Evolutionary conservation across 2,888 invertebrate species (phyloP).

Genomic region (Galeruca laticollis): DNA sequence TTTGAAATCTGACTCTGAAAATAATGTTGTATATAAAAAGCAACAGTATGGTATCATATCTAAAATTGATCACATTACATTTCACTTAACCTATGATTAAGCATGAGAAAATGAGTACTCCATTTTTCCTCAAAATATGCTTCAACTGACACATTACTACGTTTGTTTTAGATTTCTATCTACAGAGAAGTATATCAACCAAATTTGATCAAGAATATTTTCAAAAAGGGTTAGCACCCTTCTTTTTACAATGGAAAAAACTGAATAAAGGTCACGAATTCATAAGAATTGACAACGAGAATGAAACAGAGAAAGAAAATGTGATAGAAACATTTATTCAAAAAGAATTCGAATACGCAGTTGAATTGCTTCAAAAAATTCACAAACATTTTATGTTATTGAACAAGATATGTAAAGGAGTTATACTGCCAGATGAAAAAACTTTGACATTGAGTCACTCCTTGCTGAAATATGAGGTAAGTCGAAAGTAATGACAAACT

Average conservation of each 20-base stretch:
- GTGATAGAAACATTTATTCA: conserved; percentile 74
- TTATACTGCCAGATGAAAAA: conserved; percentile 66
- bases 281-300: conserved; percentile 54
- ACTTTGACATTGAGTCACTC: conserved; percentile 59
- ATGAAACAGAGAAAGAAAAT: conserved; percentile 45
- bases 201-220: conserved; percentile 64
- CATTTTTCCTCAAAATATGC: too few species aligned
- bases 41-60: too few species aligned
- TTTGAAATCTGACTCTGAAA: too few species aligned
- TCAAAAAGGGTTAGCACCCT: conserved; percentile 75
- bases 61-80: too few species aligned
- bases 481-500: background rate
- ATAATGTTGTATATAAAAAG: too few species aligned
- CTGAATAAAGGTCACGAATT: conserved; percentile 71
- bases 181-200: conserved; percentile 40
- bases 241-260: conserved; percentile 88
- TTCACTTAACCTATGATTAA: too few species aligned
- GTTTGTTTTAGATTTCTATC: conserved; percentile 43
- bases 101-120: too few species aligned
- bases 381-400: conserved; percentile 73
- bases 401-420: conserved; percentile 73
- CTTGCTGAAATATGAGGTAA: conserved; percentile 71
- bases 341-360: conserved; percentile 73
- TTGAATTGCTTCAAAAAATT: conserved; percentile 73
- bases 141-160: too few species aligned